These are phyloP conservation scores for Homarus americanus DNA, from an alignment of 1,140 invertebrate species.

Conservation along the genomic window DNA sequence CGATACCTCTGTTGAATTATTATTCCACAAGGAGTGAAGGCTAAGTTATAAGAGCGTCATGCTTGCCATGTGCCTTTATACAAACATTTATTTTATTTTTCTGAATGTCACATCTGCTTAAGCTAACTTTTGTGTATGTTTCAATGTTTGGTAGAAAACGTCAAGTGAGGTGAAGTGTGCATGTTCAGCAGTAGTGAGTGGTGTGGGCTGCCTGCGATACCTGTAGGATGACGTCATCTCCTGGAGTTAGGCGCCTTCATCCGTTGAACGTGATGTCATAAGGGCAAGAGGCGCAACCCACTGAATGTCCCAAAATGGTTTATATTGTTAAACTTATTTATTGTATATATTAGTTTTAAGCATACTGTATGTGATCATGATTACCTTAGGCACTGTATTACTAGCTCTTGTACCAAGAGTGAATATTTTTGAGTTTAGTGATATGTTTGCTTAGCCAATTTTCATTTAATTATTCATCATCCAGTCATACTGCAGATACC, in stretches of 20 bases:
- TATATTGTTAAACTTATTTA: neutral
- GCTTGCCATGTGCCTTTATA: neutral
- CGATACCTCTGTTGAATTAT: neutral
- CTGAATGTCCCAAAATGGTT: neutral
- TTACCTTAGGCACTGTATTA: neutral
- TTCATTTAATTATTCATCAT: constrained; percentile 15
- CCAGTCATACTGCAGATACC: constrained; percentile 9
- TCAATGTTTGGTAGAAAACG: neutral
- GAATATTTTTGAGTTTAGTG: neutral
- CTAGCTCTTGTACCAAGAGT: constrained; percentile 66
- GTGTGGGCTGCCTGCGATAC: constrained; percentile 10
- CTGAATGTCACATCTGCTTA: neutral
- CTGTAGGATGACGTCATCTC: constrained; percentile 49
- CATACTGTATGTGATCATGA: neutral
- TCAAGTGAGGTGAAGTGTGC: neutral
- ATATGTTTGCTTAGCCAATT: neutral
- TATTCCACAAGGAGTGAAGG: neutral
- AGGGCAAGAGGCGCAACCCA: neutral
- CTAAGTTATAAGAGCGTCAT: neutral
- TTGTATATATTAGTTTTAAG: neutral
- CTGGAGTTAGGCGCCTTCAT: constrained; percentile 12
- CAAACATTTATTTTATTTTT: neutral
- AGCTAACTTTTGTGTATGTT: neutral
- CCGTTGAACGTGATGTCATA: neutral
- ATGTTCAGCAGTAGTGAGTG: neutral